Percentiles rank a stretch among this genome's conserved stretches.
Conservation (phyloP, 2,888 invertebrate genomes). For the Nomada fabriciana region DNA sequence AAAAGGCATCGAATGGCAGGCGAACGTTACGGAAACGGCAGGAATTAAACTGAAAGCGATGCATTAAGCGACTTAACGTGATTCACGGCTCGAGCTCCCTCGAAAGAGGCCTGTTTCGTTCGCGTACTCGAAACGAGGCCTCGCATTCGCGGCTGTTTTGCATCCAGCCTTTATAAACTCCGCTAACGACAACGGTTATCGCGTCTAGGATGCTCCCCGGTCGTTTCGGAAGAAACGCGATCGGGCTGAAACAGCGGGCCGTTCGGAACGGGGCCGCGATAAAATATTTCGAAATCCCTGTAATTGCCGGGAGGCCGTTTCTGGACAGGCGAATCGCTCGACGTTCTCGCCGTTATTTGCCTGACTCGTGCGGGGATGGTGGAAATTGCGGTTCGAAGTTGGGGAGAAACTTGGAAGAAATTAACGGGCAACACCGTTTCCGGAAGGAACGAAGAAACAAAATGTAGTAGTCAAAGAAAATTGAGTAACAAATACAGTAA, state of each 20-base stretch:
- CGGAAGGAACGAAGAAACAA: no score
- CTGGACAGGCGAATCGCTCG: slow-evolving; percentile 15
- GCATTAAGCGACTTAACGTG: slow-evolving; percentile 73
- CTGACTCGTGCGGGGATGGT: no score
- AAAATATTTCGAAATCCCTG: slow-evolving; percentile 31
- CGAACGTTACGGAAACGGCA: not conserved
- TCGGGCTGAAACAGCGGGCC: not conserved
- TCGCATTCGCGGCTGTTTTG: slow-evolving; percentile 18
- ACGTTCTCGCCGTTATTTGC: slow-evolving; percentile 10
- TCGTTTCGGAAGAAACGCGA: slow-evolving; percentile 27
- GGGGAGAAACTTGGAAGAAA: no score
- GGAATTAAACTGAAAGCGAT: slow-evolving; percentile 74
- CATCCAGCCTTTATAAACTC: slow-evolving; percentile 40
- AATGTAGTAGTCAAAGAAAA: no score
- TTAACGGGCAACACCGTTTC: no score
- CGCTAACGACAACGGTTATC: slow-evolving; percentile 46
- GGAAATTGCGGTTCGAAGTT: not conserved
- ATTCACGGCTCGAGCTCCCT: slow-evolving; percentile 50
- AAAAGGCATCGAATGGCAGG: not conserved
- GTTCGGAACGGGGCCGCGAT: slow-evolving; percentile 5
- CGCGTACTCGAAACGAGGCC: slow-evolving; percentile 8
- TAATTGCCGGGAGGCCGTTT: slow-evolving; percentile 27
- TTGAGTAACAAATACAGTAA: no score
- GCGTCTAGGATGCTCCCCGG: slow-evolving; percentile 17
- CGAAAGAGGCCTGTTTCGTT: slow-evolving; percentile 6